Percentiles rank a stretch among this genome's conserved stretches.
Evolutionary conservation across 2,113 vertebrate species (phyloP).

Genomic region (Dunckerocampus dactyliophorus): DNA sequence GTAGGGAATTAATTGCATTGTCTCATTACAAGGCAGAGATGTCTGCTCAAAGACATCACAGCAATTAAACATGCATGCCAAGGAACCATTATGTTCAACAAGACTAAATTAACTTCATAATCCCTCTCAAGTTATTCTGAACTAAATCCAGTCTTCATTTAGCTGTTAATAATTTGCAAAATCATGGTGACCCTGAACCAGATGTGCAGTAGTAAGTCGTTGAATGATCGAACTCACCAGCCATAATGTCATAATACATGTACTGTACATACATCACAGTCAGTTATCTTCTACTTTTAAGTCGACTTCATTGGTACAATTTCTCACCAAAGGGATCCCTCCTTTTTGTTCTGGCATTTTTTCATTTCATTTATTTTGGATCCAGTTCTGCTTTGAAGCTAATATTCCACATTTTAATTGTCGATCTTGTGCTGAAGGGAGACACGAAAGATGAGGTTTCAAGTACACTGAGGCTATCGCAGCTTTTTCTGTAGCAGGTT

Average conservation of each 20-base stretch:
- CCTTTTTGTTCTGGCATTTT: constrained; percentile 10
- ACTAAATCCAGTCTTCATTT: too few species aligned
- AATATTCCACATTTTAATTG: not conserved
- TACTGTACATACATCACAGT: not conserved
- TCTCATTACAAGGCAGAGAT: constrained; percentile 57
- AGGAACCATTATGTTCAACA: constrained; percentile 4
- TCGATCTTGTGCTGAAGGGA: not conserved
- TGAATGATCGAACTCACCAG: too few species aligned
- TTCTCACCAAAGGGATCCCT: not conserved
- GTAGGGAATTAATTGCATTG: constrained; percentile 52
- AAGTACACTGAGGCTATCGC: not conserved
- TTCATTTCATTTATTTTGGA: constrained; percentile 16
- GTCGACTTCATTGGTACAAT: not conserved
- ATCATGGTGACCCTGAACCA: too few species aligned
- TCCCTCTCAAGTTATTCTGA: not conserved
- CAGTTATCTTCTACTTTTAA: not conserved
- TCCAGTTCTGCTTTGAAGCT: constrained; percentile 29
- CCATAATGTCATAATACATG: not conserved
- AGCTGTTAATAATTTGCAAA: too few species aligned
- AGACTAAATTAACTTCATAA: not conserved
- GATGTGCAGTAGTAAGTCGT: too few species aligned
- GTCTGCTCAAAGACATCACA: constrained; percentile 46
- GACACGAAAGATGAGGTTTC: not conserved
- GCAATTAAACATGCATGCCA: constrained; percentile 28
- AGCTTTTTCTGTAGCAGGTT: not conserved